These are phyloP conservation scores for Cranoglanis bouderius DNA, from an alignment of 2,113 vertebrate genomes.

Conservation along the genomic window DNA sequence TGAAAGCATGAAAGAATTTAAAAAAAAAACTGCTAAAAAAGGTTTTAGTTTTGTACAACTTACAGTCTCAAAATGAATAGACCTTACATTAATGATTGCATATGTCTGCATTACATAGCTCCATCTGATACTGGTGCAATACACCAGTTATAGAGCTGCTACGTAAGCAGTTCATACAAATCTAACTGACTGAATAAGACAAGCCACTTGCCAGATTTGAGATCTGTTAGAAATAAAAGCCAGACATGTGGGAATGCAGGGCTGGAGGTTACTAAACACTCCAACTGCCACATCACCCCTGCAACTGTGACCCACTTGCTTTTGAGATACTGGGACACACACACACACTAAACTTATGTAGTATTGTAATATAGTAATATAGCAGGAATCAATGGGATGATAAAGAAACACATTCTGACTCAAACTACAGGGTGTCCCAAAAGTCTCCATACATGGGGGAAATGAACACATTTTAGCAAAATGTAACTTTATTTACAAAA, in stretches of 20 bases:
- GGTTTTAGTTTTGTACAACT: background rate
- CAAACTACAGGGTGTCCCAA: background rate
- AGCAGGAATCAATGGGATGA: background rate
- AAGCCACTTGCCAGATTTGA: slow-evolving; percentile 2
- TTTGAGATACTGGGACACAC: slow-evolving; percentile 4
- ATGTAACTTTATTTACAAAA: no score
- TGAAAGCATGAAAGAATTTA: background rate
- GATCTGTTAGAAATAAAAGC: slow-evolving; percentile 41
- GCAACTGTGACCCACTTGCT: slow-evolving; percentile 25
- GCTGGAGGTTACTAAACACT: slow-evolving; percentile 6
- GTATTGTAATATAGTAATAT: background rate
- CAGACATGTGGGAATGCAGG: slow-evolving; percentile 33
- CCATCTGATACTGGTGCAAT: background rate
- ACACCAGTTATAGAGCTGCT: background rate
- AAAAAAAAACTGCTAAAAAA: background rate
- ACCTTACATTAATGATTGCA: background rate
- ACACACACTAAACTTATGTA: no score
- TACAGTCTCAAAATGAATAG: background rate
- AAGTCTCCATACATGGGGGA: no score
- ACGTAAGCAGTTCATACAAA: background rate
- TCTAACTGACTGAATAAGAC: background rate
- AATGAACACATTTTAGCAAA: no score
- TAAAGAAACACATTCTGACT: background rate
- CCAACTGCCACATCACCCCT: slow-evolving; percentile 43
- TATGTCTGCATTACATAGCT: background rate